Evolutionary conservation across 2,797 vertebrate genomes (phyloP).

Genomic region (Acestrorhynchus altus): DNA sequence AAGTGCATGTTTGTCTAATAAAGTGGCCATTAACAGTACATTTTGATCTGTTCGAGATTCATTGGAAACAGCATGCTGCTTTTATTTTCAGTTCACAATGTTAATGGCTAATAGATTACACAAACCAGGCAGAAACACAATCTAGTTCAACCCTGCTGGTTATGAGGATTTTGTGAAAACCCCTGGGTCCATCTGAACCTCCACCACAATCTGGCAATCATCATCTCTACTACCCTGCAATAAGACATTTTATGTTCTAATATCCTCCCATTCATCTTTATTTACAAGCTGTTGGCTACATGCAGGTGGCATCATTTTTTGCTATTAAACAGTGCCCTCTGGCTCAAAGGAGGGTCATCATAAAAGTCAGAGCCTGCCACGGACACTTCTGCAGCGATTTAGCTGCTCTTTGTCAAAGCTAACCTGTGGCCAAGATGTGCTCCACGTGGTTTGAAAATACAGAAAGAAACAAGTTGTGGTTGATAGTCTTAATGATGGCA

Average conservation of each 20-base stretch:
- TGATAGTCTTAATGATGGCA: conserved; percentile 55
- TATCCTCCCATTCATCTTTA: conserved; percentile 50
- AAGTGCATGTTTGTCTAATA: background rate
- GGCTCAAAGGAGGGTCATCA: conserved; percentile 60
- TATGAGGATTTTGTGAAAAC: conserved; percentile 13
- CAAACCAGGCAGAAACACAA: background rate
- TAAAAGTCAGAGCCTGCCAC: conserved; percentile 71
- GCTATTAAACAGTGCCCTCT: conserved; percentile 66
- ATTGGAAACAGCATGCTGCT: background rate
- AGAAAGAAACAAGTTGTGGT: conserved; percentile 42
- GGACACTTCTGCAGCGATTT: conserved; percentile 65
- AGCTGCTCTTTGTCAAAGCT: conserved; percentile 63
- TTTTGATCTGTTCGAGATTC: background rate
- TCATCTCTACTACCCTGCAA: conserved; percentile 37
- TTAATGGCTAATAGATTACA: background rate
- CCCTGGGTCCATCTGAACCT: conserved; percentile 9
- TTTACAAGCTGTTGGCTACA: conserved; percentile 73
- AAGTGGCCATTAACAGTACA: background rate
- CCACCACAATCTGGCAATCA: conserved; percentile 48
- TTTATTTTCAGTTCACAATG: background rate
- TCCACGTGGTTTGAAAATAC: conserved; percentile 40
- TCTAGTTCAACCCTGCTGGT: background rate
- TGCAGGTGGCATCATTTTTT: conserved; percentile 70
- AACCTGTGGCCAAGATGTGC: conserved; percentile 63
- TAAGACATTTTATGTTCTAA: conserved; percentile 41